Conservation (phyloP, 2,113 vertebrate genomes). For the Boulengeromyrus knoepffleri region DNA sequence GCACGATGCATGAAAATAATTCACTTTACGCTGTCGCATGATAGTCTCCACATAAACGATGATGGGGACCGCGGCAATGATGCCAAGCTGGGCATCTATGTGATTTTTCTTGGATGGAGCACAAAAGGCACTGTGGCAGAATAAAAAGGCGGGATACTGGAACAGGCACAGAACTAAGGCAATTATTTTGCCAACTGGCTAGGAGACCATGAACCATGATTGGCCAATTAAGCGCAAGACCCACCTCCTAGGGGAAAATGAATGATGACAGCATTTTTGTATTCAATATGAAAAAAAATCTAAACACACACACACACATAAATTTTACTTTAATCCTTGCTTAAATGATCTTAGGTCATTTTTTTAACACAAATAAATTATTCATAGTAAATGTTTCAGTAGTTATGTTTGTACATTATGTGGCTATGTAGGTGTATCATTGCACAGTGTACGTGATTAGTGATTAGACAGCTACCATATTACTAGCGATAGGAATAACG, state of each 20-base stretch:
- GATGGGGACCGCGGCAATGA: too few relatives aligned
- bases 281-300: neutral
- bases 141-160: neutral
- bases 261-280: neutral
- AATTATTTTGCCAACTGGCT: conserved; percentile 8
- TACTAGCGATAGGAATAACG: neutral
- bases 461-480: neutral
- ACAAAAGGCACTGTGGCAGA: neutral
- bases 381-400: neutral
- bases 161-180: neutral
- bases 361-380: neutral
- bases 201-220: neutral
- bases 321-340: neutral
- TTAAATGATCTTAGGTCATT: neutral
- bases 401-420: neutral
- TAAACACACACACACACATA: neutral
- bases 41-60: neutral
- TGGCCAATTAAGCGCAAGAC: neutral
- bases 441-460: neutral
- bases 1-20: neutral
- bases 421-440: neutral
- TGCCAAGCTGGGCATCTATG: neutral
- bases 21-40: neutral
- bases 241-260: neutral
- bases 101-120: neutral